phyloP scores from a whole-genome alignment of 2,888 invertebrate species.

The Tortricodes alternella region DNA sequence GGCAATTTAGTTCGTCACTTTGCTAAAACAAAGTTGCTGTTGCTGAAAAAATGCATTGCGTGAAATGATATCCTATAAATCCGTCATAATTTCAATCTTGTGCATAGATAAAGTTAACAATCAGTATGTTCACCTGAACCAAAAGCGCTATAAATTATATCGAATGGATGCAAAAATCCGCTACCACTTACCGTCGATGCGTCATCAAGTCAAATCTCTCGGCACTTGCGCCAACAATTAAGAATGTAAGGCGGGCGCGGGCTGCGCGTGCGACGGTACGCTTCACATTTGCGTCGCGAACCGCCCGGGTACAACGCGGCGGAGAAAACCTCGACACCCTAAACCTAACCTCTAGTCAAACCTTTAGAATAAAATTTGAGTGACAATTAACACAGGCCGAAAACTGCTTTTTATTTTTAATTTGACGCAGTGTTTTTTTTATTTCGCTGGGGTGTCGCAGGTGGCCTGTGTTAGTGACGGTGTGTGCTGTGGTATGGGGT shows the following conservation, averaged over 20 bases:
- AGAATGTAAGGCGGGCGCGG: slow-evolving; percentile 61
- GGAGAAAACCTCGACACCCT: slow-evolving; percentile 59
- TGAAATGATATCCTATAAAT: background rate
- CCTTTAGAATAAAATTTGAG: background rate
- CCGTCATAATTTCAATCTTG: slow-evolving; percentile 7
- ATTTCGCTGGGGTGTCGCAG: slow-evolving; percentile 57
- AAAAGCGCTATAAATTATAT: background rate
- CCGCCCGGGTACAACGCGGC: slow-evolving; percentile 67
- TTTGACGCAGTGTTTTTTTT: slow-evolving; percentile 34
- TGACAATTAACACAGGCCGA: slow-evolving; percentile 22
- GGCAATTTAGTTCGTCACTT: too few species aligned
- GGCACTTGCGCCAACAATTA: slow-evolving; percentile 62
- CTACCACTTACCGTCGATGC: background rate
- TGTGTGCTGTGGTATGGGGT: slow-evolving; percentile 76
- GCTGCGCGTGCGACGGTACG: slow-evolving; percentile 73
- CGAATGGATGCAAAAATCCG: slow-evolving; percentile 5
- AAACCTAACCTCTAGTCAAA: slow-evolving; percentile 25
- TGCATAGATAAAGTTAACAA: background rate
- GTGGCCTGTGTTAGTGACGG: slow-evolving; percentile 69
- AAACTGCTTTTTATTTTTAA: slow-evolving; percentile 1
- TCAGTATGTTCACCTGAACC: slow-evolving; percentile 3
- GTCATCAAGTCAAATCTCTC: slow-evolving; percentile 40
- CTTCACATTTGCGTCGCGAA: slow-evolving; percentile 76
- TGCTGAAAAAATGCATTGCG: background rate
- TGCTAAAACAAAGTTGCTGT: too few species aligned